Conservation (phyloP, 2,888 invertebrate genomes). For the Macrosiphum euphorbiae region DNA sequence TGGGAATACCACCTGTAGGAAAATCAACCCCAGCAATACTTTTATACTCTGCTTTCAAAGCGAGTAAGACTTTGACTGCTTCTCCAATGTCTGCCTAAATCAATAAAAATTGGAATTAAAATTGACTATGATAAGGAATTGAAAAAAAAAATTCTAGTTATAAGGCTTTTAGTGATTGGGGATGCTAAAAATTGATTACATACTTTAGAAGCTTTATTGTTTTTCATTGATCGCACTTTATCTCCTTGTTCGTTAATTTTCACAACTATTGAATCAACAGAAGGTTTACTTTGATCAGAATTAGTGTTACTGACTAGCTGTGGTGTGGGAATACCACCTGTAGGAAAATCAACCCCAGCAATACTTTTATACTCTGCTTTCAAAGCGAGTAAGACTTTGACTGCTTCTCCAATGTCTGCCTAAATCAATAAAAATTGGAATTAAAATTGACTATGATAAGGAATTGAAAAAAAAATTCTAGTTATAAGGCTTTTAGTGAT, state of each 20-base stretch:
- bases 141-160: no score
- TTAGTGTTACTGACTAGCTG: neutral
- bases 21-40: neutral
- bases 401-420: conserved; percentile 70
- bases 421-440: neutral
- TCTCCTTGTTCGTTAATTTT: conserved; percentile 71
- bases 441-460: no score
- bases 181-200: no score
- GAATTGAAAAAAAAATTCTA: no score
- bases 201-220: conserved; percentile 77
- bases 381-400: conserved; percentile 73
- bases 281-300: no score
- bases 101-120: neutral
- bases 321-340: neutral
- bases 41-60: conserved; percentile 74
- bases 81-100: conserved; percentile 65
- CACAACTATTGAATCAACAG: neutral
- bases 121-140: no score
- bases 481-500: no score
- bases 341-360: neutral
- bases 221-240: conserved; percentile 77
- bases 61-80: conserved; percentile 74
- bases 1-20: neutral
- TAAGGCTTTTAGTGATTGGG: no score
- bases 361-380: conserved; percentile 72